Evolutionary conservation across 1,140 invertebrate genomes (phyloP).

Genomic region (Zaprionus camerounensis): DNA sequence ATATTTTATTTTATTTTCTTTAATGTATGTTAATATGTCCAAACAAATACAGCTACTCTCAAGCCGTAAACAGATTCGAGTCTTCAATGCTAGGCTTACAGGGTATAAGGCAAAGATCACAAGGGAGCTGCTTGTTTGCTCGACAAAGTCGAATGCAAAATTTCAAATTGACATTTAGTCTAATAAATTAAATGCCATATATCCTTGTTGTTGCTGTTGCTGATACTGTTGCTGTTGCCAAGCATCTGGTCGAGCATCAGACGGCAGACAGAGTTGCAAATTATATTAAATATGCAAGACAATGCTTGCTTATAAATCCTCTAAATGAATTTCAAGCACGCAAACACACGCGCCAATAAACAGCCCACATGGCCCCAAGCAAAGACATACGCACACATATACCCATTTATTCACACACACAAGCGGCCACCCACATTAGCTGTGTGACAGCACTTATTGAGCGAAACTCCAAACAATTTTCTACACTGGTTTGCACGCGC

Average conservation of each 20-base stretch:
- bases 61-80: background rate
- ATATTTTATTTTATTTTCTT: no score
- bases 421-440: slow-evolving; percentile 11
- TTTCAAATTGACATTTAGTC: slow-evolving; percentile 78
- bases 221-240: slow-evolving; percentile 29
- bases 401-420: slow-evolving; percentile 7
- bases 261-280: slow-evolving; percentile 55
- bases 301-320: slow-evolving; percentile 78
- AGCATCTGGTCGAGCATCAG: slow-evolving; percentile 22
- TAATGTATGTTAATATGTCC: background rate
- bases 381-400: slow-evolving; percentile 22
- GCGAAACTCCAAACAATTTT: slow-evolving; percentile 51
- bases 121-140: slow-evolving; percentile 48
- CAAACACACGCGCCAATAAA: slow-evolving; percentile 75
- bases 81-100: background rate
- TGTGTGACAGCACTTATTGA: slow-evolving; percentile 43
- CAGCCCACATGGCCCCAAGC: slow-evolving; percentile 21
- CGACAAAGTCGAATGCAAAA: slow-evolving; percentile 69
- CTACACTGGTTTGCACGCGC: slow-evolving; percentile 54
- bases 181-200: slow-evolving; percentile 70
- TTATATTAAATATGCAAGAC: slow-evolving; percentile 82
- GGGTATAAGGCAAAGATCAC: slow-evolving; percentile 33
- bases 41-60: background rate
- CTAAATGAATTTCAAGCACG: slow-evolving; percentile 81
- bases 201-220: slow-evolving; percentile 35